Conservation (phyloP, 1,140 invertebrate genomes). For the Listronotus oregonensis region DNA sequence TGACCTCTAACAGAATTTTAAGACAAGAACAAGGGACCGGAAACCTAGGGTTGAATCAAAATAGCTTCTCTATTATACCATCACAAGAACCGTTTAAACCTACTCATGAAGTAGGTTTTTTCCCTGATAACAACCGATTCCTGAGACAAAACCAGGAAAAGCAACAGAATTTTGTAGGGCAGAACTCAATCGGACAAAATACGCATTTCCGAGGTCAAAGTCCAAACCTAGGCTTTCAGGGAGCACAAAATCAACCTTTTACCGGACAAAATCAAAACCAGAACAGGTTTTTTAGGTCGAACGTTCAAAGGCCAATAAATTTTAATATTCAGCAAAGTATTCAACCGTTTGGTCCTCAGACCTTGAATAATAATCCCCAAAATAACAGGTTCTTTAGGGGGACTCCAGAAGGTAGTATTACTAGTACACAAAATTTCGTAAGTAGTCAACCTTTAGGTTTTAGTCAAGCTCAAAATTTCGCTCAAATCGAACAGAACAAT, state of each 20-base stretch:
- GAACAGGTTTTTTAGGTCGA: constrained; percentile 31
- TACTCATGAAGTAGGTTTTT: constrained; percentile 14
- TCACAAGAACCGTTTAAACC: constrained; percentile 25
- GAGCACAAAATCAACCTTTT: constrained; percentile 41
- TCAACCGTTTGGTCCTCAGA: constrained; percentile 43
- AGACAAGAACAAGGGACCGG: constrained; percentile 58
- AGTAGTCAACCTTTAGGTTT: background rate
- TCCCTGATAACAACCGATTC: constrained; percentile 15
- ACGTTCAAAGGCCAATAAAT: constrained; percentile 12
- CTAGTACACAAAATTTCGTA: too few species aligned
- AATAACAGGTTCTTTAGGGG: constrained; percentile 29
- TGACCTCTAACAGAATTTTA: constrained; percentile 52
- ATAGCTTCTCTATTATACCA: constrained; percentile 38
- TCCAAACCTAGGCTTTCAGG: background rate
- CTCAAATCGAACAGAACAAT: constrained; percentile 31
- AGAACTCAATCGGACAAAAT: too few species aligned
- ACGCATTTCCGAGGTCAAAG: background rate
- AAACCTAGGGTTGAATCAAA: constrained; percentile 50
- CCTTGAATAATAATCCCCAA: constrained; percentile 19
- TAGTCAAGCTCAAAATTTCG: constrained; percentile 1
- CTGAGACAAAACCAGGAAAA: background rate
- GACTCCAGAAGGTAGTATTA: constrained; percentile 1
- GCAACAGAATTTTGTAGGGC: too few species aligned
- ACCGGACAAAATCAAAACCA: constrained; percentile 31
- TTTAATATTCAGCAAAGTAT: constrained; percentile 27